A percentile compares a stretch with the other conserved stretches of the same genome.
Evolutionary conservation across 2,113 vertebrate species (phyloP).

Genomic region (Rhinichthys klamathensis): DNA sequence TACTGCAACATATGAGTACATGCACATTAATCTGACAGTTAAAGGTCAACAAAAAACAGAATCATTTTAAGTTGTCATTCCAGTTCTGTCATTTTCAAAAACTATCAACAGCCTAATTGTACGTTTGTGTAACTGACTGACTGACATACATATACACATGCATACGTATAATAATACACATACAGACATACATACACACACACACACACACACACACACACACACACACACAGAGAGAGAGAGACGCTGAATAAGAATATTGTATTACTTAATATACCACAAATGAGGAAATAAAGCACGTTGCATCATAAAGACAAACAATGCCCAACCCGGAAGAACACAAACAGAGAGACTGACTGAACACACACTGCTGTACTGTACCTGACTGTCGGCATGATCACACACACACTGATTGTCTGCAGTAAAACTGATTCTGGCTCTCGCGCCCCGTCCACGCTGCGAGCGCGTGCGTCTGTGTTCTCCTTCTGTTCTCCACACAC

Average conservation of each 20-base stretch:
- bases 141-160: too few relatives aligned
- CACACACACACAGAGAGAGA: too few relatives aligned
- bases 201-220: too few relatives aligned
- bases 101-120: not conserved
- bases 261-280: not conserved
- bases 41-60: not conserved
- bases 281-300: not conserved
- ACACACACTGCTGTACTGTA: constrained; percentile 56
- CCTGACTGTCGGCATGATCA: constrained; percentile 74
- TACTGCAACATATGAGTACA: not conserved
- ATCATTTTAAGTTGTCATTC: not conserved
- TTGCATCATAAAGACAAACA: not conserved
- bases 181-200: too few relatives aligned
- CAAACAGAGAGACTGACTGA: not conserved
- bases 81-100: not conserved
- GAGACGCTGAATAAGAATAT: not conserved
- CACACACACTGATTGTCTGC: not conserved
- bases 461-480: not conserved
- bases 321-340: not conserved
- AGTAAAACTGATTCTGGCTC: not conserved
- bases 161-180: fast-evolving
- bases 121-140: too few relatives aligned
- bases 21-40: not conserved
- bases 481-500: too few relatives aligned
- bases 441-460: not conserved